A percentile compares a stretch with the other conserved stretches of the same genome.
phyloP scores from a whole-genome alignment of 2,113 vertebrate species.

The Tachysurus vachellii region DNA sequence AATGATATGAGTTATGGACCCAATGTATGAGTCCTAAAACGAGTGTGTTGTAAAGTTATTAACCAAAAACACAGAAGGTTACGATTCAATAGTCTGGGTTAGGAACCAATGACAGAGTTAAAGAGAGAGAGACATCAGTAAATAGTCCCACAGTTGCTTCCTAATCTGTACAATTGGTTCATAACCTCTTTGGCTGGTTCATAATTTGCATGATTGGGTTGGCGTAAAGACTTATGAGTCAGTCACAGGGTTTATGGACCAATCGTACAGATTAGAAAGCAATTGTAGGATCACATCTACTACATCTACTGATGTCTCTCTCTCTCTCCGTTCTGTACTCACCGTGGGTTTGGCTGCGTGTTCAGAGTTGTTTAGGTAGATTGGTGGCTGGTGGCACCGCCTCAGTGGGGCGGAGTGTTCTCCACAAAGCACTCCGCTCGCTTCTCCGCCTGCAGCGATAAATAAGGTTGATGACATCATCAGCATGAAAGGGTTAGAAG shows the following conservation, averaged over 20 bases:
- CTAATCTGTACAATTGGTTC: too few species aligned
- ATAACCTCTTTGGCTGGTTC: too few species aligned
- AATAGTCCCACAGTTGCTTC: too few species aligned
- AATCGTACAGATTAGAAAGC: background rate
- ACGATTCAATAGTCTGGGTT: background rate
- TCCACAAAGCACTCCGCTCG: constrained; percentile 73
- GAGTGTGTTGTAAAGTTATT: background rate
- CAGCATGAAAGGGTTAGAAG: background rate
- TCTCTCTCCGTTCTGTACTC: constrained; percentile 63
- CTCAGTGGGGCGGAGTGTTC: constrained; percentile 77
- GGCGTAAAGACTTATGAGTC: background rate
- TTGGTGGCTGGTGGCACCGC: constrained; percentile 73
- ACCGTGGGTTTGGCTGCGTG: constrained; percentile 68
- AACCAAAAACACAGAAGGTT: background rate
- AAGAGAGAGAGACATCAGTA: too few species aligned
- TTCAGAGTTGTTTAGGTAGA: constrained; percentile 71
- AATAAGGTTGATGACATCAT: constrained; percentile 9
- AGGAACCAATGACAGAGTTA: background rate
- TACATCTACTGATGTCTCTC: background rate
- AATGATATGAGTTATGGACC: background rate
- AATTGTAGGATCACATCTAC: background rate
- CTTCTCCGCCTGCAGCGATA: constrained; percentile 62
- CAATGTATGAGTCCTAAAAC: background rate
- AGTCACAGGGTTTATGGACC: background rate
- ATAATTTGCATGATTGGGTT: background rate